A percentile compares a stretch with the other conserved stretches of the same genome.
These are phyloP conservation scores for Sclerurus mexicanus DNA, from an alignment of 2,113 vertebrate genomes.

Conservation along the genomic window DNA sequence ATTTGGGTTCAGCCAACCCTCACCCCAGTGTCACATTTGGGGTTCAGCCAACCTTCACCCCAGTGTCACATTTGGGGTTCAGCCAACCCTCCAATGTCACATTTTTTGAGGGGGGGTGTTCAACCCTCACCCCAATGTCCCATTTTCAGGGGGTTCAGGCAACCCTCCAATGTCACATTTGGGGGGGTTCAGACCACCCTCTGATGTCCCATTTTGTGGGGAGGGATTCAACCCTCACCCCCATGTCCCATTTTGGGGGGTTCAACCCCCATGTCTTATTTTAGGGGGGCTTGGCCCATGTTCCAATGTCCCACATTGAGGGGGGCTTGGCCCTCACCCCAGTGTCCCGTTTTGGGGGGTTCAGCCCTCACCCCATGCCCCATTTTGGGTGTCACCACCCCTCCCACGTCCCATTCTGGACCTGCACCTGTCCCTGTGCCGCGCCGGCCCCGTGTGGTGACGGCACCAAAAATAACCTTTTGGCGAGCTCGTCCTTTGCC, in stretches of 20 bases:
- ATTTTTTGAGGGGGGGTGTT: not conserved
- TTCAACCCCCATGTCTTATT: too few relatives aligned
- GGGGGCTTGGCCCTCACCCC: too few relatives aligned
- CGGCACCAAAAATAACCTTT: conserved; percentile 53
- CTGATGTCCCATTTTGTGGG: not conserved
- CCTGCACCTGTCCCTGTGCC: conserved; percentile 64
- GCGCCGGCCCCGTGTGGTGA: not conserved
- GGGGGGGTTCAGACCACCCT: too few relatives aligned
- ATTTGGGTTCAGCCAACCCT: not conserved
- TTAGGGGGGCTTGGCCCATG: too few relatives aligned
- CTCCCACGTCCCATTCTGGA: not conserved
- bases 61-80: fast-evolving
- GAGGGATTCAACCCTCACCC: not conserved
- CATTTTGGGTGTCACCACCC: not conserved
- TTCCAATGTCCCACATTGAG: too few relatives aligned
- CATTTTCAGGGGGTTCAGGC: too few relatives aligned
- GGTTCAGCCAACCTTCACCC: too few relatives aligned
- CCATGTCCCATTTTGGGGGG: not conserved
- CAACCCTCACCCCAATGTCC: not conserved
- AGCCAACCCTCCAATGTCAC: not conserved
- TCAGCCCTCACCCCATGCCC: not conserved
- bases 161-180: fast-evolving
- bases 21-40: not conserved
- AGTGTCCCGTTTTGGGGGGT: too few relatives aligned
- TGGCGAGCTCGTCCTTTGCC: conserved; percentile 57